A percentile compares a stretch with the other conserved stretches of the same genome.
Evolutionary conservation across 2,888 invertebrate genomes (phyloP).

Genomic region (Eilema caniola): DNA sequence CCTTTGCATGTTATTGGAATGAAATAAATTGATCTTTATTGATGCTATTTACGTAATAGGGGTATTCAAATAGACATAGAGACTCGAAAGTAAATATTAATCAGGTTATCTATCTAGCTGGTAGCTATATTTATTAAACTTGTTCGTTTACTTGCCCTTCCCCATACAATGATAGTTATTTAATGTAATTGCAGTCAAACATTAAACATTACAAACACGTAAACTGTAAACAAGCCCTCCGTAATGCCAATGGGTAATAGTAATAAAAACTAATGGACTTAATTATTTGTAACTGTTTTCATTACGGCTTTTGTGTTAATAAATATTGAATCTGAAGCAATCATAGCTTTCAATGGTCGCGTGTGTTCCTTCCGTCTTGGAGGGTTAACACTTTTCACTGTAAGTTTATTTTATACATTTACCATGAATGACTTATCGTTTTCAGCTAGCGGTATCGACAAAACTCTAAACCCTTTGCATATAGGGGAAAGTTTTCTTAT

Average conservation of each 20-base stretch:
- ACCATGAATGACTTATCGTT: conserved; percentile 56
- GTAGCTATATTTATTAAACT: conserved; percentile 1
- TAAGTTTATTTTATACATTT: conserved; percentile 49
- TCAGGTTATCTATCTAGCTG: conserved; percentile 30
- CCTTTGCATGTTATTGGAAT: background rate
- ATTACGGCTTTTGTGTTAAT: conserved; percentile 21
- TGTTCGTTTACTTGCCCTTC: conserved; percentile 30
- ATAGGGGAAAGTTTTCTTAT: conserved; percentile 71
- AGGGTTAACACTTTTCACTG: conserved; percentile 43
- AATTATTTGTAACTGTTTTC: conserved; percentile 27
- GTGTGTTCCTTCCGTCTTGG: conserved; percentile 35
- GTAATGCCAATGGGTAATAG: conserved; percentile 32
- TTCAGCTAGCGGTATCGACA: conserved; percentile 73
- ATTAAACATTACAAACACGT: conserved; percentile 37
- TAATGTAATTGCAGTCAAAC: conserved; percentile 31
- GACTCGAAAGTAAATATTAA: conserved; percentile 30
- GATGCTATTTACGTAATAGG: conserved; percentile 46
- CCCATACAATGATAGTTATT: conserved; percentile 27
- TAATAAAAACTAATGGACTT: conserved; percentile 34
- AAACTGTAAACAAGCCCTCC: conserved; percentile 31
- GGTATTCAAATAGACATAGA: conserved; percentile 31
- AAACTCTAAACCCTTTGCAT: conserved; percentile 78
- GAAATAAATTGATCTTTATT: background rate
- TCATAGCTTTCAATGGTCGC: conserved; percentile 37
- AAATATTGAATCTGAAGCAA: conserved; percentile 34